phyloP scores from a whole-genome alignment of 2,888 invertebrate species.

The Beris morrisii region DNA sequence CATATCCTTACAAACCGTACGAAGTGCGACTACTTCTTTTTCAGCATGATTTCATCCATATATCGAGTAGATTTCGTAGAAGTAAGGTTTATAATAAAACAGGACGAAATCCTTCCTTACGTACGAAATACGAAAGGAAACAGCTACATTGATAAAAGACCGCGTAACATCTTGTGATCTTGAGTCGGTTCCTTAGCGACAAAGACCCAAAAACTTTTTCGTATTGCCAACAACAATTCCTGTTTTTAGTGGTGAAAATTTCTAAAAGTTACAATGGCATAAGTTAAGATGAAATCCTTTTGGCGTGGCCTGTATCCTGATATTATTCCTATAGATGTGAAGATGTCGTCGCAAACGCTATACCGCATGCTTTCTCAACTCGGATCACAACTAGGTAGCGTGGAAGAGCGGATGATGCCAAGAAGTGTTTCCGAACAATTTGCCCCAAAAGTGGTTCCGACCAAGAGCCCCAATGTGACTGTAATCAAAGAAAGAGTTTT shows the following conservation, averaged over 20 bases:
- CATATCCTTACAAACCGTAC: too few species aligned
- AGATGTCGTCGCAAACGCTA: too few species aligned
- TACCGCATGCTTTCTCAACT: too few species aligned
- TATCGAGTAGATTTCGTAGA: slow-evolving; percentile 1
- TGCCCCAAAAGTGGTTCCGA: slow-evolving; percentile 51
- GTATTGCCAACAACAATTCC: too few species aligned
- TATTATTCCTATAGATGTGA: too few species aligned
- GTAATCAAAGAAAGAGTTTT: slow-evolving; percentile 29
- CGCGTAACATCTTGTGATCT: slow-evolving; percentile 10
- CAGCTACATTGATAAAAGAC: slow-evolving; percentile 17
- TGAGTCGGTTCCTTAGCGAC: not conserved
- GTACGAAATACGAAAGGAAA: not conserved
- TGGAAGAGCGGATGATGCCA: not conserved
- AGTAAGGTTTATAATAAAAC: slow-evolving; percentile 9
- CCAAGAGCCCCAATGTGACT: slow-evolving; percentile 4
- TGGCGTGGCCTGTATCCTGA: too few species aligned
- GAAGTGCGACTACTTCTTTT: too few species aligned
- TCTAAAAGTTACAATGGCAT: slow-evolving; percentile 14
- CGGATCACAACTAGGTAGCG: too few species aligned
- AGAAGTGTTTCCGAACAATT: slow-evolving; percentile 49
- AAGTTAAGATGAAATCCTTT: slow-evolving; percentile 5
- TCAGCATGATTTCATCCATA: slow-evolving; percentile 23
- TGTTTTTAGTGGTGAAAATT: slow-evolving; percentile 12
- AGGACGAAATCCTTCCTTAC: slow-evolving; percentile 11
- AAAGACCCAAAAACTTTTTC: not conserved